Base-by-base conservation (phyloP, 2,113 vertebrate genomes). In the Lophochroa leadbeateri region DNA sequence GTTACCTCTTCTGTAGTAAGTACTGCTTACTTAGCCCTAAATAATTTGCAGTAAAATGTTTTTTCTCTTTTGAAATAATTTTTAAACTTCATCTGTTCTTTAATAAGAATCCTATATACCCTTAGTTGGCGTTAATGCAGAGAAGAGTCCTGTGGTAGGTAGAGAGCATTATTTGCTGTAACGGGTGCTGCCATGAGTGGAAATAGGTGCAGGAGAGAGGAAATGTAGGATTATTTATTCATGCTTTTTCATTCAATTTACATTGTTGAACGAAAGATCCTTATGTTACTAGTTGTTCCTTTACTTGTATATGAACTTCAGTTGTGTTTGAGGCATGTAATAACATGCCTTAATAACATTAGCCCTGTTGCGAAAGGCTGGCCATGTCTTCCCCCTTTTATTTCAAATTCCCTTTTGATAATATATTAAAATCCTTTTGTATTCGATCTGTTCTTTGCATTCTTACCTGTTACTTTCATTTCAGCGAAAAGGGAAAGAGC, bases 401-500 rank as follows among this genome's bases (percentile, higher is more conserved):
- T 70, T 60, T 87, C 31, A 86, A 27, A 69, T 29, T 46, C 16
- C n/a, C 70, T 2, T 63, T 61, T 28, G 58, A 20, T 33, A 88
- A 29, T 13, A 3, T 8, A 50, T 39, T 23, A 37, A 68, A 88
- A 35, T 57, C 25, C 20, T 87, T 60, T 58, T 79, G 57, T 28
- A 75, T 81, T 88, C 3, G 0, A 2, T 44, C 17, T 64, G 0
- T 76, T 82, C 29, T 82, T 65, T 86, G 58, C 24, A 25, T 74
- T 81, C 53, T 49, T n/a, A 17, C 14, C 25, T 65, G 0, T 25
- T 43, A 2, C 43, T 65, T 29, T 23, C 31, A 58, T 96, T 96
- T n/a, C 96, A 99, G 99, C 98, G 99, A 86, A 98, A 97, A 97
- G 99, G 99, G 31, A 99, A 99, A 80, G 98, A 98, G 27, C 99